Evolutionary conservation across 1,140 invertebrate genomes (phyloP).

Genomic region (Whitmania pigra): DNA sequence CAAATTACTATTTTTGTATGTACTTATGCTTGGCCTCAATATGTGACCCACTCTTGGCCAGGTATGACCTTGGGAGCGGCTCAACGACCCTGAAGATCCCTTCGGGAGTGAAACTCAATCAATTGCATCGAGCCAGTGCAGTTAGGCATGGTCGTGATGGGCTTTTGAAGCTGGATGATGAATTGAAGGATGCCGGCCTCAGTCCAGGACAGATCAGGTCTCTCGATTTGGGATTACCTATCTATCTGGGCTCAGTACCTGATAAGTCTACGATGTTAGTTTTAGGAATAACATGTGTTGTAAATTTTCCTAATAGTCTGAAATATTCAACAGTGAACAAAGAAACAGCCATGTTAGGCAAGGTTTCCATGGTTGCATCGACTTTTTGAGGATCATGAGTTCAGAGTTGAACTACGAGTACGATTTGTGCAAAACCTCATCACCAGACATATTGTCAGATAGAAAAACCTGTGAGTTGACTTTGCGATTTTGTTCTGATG

Average conservation of each 20-base stretch:
- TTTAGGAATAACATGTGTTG: neutral
- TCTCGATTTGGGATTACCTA: slow-evolving; percentile 65
- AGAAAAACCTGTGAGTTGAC: slow-evolving; percentile 4
- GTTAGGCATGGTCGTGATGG: slow-evolving; percentile 73
- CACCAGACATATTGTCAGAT: slow-evolving; percentile 4
- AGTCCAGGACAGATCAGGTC: slow-evolving; percentile 65
- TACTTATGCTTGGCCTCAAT: neutral
- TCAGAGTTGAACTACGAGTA: slow-evolving; percentile 12
- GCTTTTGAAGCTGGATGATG: slow-evolving; percentile 65
- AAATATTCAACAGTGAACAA: slow-evolving; percentile 52
- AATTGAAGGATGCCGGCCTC: slow-evolving; percentile 63
- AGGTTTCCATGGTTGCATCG: slow-evolving; percentile 71
- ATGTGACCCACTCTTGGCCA: slow-evolving; percentile 26
- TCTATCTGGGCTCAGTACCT: slow-evolving; percentile 69
- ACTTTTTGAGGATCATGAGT: slow-evolving; percentile 55
- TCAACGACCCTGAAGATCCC: slow-evolving; percentile 60
- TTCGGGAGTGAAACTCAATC: slow-evolving; percentile 59
- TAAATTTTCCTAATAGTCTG: neutral
- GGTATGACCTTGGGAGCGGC: slow-evolving; percentile 76
- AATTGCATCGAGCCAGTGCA: slow-evolving; percentile 64
- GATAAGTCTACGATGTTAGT: slow-evolving; percentile 35
- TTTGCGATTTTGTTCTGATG: too few relatives aligned
- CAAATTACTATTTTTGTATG: neutral
- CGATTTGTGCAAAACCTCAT: slow-evolving; percentile 6
- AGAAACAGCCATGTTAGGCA: slow-evolving; percentile 68